phyloP scores from a whole-genome alignment of 2,888 invertebrate species.

The Ophion costatus region DNA sequence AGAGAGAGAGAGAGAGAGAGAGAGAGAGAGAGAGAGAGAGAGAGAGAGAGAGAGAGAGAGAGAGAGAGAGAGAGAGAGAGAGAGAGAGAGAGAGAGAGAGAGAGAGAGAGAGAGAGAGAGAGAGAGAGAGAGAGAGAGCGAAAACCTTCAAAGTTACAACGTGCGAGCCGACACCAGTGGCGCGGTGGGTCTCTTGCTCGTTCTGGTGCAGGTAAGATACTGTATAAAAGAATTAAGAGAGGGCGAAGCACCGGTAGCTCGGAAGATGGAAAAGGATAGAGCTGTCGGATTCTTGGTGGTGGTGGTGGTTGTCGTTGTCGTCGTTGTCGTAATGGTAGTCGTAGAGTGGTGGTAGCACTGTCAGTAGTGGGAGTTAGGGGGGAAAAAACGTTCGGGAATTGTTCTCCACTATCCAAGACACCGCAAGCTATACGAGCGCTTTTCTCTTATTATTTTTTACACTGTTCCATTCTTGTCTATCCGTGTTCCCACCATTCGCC shows the following conservation, averaged over 20 bases:
- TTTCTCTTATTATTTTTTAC: conserved; percentile 67
- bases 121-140: conserved; percentile 47
- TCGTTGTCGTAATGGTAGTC: conserved; percentile 37
- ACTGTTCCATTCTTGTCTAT: conserved; percentile 61
- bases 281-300: conserved; percentile 16
- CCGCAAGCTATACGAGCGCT: conserved; percentile 57
- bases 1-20: conserved; percentile 47
- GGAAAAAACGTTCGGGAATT: conserved; percentile 54
- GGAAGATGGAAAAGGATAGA: conserved; percentile 47
- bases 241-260: conserved; percentile 35
- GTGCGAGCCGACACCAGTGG: conserved; percentile 49
- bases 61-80: conserved; percentile 28
- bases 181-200: conserved; percentile 38
- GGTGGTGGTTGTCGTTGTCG: conserved; percentile 13
- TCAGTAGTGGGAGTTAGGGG: conserved; percentile 57
- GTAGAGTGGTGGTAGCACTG: conserved; percentile 54
- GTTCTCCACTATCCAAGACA: conserved; percentile 54
- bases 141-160: conserved; percentile 39
- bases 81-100: conserved; percentile 10
- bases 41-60: conserved; percentile 1
- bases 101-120: conserved; percentile 43
- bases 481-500: conserved; percentile 24
- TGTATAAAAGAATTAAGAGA: conserved; percentile 51
- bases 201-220: conserved; percentile 45
- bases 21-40: no score